These are phyloP conservation scores for Cathartes aura DNA, from an alignment of 2,113 vertebrate genomes.

Conservation along the genomic window DNA sequence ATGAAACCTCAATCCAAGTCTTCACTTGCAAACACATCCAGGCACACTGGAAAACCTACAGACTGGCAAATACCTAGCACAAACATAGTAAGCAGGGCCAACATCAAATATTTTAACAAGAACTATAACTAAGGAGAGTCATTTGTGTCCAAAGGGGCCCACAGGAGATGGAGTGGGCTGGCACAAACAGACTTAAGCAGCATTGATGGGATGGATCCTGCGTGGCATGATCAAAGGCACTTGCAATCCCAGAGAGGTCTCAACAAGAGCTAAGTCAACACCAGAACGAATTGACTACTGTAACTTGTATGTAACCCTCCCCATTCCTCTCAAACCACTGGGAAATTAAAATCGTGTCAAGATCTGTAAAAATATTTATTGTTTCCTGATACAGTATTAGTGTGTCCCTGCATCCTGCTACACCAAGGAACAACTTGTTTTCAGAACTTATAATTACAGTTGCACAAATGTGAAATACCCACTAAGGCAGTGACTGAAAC, in stretches of 20 bases:
- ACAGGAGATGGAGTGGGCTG: background rate
- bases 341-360: background rate
- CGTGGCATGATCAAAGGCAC: background rate
- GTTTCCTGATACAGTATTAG: background rate
- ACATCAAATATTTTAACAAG: background rate
- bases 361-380: background rate
- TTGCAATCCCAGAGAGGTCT: background rate
- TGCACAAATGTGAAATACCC: background rate
- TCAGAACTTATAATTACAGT: background rate
- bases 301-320: background rate
- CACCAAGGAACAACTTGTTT: background rate
- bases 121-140: background rate
- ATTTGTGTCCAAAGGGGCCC: background rate
- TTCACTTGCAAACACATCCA: background rate
- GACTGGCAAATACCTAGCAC: background rate
- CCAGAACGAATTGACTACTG: background rate
- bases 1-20: background rate
- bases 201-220: background rate
- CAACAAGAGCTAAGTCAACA: background rate
- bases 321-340: background rate
- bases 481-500: background rate
- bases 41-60: background rate
- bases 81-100: background rate
- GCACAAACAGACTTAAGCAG: background rate
- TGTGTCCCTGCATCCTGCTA: background rate